Evolutionary conservation across 2,888 invertebrate genomes (phyloP), one percentile per base, ranked within the genome.

Genomic region (Leucophora obtusa): DNA sequence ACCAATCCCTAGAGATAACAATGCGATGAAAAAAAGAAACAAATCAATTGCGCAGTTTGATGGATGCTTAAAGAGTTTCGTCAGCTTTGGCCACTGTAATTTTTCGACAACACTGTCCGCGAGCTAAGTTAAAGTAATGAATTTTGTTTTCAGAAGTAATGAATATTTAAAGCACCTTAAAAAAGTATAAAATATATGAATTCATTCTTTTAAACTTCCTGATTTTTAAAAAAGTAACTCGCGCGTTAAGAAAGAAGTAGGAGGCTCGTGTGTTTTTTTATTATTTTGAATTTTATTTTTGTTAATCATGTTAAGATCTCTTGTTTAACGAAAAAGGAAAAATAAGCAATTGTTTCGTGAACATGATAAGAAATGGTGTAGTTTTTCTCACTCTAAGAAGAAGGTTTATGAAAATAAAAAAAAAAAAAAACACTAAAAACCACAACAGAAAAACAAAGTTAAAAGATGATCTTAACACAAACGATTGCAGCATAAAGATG

Each of bases 371-470:
- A 77, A 81, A 81, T 81, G 81, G 86, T 85, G 85, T 84, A 84
- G 84, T 84, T 87, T 86, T 87, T 87, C 87, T 86, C 87, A 87
- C 87, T 87, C 87, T 86, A 85, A 38, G 35, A 21, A 15, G 33
- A 71, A 28, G 58, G 21, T 54, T 68, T 76, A 68, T 72, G 72
- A 33, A 72, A 58, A 71, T 51, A 68, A 58, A 53, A 33, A 17
- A 38, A 58, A 71, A 56, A 68, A 58, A 53, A 33, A 17, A 38
- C 38, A 38, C 11, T 11, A 24, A 38, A 54, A 11, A 35, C 59
- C 21, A 17, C 35, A 59, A 24, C 35, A 43, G 10, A 35, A 53
- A 47, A 38, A 53, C 62, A 72, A 59, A 59, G 24, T 59, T 50
- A 33, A 63, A 54, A 78, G 77, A 78, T 78, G 77, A 78, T 78